Conservation (phyloP, 1,140 invertebrate species). For the Euura saliciscinereae region DNA sequence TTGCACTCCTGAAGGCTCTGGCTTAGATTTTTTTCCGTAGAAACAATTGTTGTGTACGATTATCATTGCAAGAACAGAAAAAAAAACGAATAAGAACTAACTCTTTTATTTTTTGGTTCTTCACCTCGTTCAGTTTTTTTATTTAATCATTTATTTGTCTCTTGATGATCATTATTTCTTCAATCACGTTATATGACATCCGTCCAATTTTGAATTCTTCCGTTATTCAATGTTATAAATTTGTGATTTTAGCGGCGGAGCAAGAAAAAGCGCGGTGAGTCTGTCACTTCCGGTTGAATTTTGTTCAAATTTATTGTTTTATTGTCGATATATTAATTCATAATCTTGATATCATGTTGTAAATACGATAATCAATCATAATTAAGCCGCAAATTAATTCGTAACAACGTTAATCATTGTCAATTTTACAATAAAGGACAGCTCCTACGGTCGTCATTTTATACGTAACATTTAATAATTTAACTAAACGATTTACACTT, state of each 20-base stretch:
- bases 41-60: no score
- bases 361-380: no score
- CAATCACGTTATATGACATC: not conserved
- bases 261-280: slow-evolving; percentile 53
- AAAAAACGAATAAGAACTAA: no score
- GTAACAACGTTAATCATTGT: no score
- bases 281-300: slow-evolving; percentile 24
- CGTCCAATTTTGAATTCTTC: no score
- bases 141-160: slow-evolving; percentile 10
- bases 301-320: no score
- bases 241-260: slow-evolving; percentile 56
- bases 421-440: no score
- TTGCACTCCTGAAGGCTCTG: slow-evolving; percentile 41
- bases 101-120: not conserved
- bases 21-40: slow-evolving; percentile 10
- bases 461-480: slow-evolving; percentile 11
- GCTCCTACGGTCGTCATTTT: not conserved
- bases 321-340: no score
- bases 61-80: no score
- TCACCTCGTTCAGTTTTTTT: slow-evolving; percentile 11
- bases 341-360: no score
- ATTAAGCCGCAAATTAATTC: no score
- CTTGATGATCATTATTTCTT: slow-evolving; percentile 3
- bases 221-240: slow-evolving; percentile 17
- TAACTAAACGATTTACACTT: not conserved